Base-by-base conservation (phyloP, 2,888 invertebrate genomes). In the Campoplex nolae region DNA sequence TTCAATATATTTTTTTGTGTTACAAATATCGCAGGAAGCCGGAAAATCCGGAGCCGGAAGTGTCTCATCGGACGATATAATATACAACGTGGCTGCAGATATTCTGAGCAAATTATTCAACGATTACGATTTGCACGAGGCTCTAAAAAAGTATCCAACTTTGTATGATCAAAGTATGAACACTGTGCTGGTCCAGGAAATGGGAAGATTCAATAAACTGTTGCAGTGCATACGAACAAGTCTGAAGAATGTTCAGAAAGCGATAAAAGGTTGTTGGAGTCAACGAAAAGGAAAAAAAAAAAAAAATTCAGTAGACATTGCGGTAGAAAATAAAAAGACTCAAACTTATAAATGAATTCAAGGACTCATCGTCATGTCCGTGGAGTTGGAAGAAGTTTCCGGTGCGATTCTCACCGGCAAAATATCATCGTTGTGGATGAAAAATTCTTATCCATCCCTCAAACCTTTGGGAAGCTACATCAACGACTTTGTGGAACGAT, bases 391-490 rank as follows among this genome's bases (percentile, higher is more conserved):
- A 93, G 97, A 98, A 93, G 97, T 99, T 28, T 96, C 97, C 85
- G 96, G 96, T 75, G 97, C 98, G 89, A 97, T 99, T 92, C 95
- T 98, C 87, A 97, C 97, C 87, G 97, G 98, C 6, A 97, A 96
- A 94, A 97, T 98, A 90, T 99, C 99, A 0, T 95, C 95, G 51
- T 95, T 97, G 94, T 99, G 99, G 99, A 96, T 97, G 86, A 96
- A 96, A 90, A 96, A 97, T 92, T 98, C 98, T 11, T 99, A 99
- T 94, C 99, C 98, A 0, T 98, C 98, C 6, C 95, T 98, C 45
- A 99, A 99, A 93, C 98, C 98, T 0, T 95, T 99, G 18, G 98
- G 97, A 42, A 97, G 97, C 90, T 99, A 98, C 93, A 95, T 98
- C 80, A 96, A 96, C 88, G 99, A 99, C 93, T 97, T 99, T 91